Conservation (phyloP, 1,140 invertebrate species). For the Portunus trituberculatus region DNA sequence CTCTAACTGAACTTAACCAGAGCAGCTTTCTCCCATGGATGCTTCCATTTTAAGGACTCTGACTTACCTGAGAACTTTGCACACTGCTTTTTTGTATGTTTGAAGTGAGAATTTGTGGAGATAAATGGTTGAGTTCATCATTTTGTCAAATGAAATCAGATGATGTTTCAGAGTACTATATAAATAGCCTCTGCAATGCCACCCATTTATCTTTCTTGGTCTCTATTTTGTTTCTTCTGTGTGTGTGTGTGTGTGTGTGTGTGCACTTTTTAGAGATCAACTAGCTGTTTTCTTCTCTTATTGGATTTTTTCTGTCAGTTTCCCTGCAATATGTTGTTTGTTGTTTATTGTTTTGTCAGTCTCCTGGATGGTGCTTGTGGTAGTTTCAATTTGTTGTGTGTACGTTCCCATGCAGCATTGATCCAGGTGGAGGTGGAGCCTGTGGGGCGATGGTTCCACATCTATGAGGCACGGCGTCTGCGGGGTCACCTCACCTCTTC, state of each 20-base stretch:
- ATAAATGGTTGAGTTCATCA: too few species aligned
- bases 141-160: too few species aligned
- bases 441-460: constrained; percentile 81
- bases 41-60: too few species aligned
- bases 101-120: too few species aligned
- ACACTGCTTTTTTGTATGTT: too few species aligned
- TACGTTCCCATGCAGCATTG: constrained; percentile 64
- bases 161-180: too few species aligned
- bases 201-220: too few species aligned
- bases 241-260: background rate
- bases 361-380: background rate
- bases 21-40: too few species aligned
- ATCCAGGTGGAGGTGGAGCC: constrained; percentile 80
- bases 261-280: background rate
- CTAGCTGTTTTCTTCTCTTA: background rate
- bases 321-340: background rate
- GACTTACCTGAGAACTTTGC: too few species aligned
- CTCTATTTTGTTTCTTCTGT: background rate
- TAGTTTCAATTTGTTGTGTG: background rate
- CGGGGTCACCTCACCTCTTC: constrained; percentile 80
- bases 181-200: too few species aligned
- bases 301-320: background rate
- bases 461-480: constrained; percentile 79
- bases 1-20: too few species aligned
- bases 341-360: background rate